A percentile compares a stretch with the other conserved stretches of the same genome.
Evolutionary conservation across 2,113 vertebrate genomes (phyloP).

Genomic region (Percopsis transmontana): DNA sequence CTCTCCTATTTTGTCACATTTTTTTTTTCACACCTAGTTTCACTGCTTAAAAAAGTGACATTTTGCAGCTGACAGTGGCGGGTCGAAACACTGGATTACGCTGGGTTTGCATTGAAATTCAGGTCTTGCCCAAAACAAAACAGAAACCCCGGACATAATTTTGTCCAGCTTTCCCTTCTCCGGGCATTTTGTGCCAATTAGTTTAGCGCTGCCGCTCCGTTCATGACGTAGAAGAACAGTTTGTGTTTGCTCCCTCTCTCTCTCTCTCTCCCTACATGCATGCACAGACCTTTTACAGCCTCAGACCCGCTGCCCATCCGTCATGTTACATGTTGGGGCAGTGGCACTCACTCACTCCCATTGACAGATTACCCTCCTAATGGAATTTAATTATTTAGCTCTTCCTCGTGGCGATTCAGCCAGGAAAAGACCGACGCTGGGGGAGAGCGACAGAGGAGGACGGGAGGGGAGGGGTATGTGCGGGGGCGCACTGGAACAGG

Average conservation of each 20-base stretch:
- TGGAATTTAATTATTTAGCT: constrained; percentile 86
- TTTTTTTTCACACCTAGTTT: constrained; percentile 9
- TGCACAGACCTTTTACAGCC: neutral
- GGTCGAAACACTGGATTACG: neutral
- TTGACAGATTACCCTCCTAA: constrained; percentile 85
- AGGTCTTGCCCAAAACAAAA: constrained; percentile 12
- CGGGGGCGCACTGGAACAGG: neutral
- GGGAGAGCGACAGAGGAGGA: constrained; percentile 48
- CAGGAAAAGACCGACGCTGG: constrained; percentile 75
- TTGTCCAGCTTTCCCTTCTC: constrained; percentile 21
- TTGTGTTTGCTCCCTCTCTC: constrained; percentile 7
- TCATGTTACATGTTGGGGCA: constrained; percentile 49
- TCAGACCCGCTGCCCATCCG: neutral
- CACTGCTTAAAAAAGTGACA: neutral
- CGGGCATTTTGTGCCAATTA: constrained; percentile 25
- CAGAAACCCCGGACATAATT: constrained; percentile 13
- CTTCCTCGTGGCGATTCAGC: constrained; percentile 77
- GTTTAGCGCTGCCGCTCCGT: constrained; percentile 22
- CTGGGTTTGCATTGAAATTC: constrained; percentile 12
- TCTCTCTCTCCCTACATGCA: constrained; percentile 6
- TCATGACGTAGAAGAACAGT: constrained; percentile 27
- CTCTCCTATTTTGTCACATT: constrained; percentile 9
- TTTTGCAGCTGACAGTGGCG: neutral
- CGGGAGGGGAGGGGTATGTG: constrained; percentile 27
- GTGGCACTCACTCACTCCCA: constrained; percentile 76